Evolutionary conservation across 2,888 invertebrate genomes (phyloP).

Genomic region (Sialis fuliginosa): DNA sequence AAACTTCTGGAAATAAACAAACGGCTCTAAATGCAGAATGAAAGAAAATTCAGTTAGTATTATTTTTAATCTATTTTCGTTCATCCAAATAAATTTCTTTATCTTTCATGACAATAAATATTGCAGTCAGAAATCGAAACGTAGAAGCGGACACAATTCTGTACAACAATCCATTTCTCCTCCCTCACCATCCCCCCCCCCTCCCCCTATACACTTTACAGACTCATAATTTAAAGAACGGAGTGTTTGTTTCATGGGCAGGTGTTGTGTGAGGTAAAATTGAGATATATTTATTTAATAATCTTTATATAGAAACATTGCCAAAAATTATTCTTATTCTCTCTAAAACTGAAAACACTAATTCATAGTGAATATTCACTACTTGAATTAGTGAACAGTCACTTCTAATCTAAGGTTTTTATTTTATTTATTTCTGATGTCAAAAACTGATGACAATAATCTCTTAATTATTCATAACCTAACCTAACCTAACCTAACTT

Average conservation of each 20-base stretch:
- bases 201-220: background rate
- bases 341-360: too few relatives aligned
- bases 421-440: too few relatives aligned
- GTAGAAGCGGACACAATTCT: background rate
- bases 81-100: conserved; percentile 5
- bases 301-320: too few relatives aligned
- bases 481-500: too few relatives aligned
- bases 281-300: too few relatives aligned
- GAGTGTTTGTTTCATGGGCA: background rate
- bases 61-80: background rate
- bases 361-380: too few relatives aligned
- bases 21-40: conserved; percentile 17
- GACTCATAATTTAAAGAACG: background rate
- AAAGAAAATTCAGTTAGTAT: conserved; percentile 35
- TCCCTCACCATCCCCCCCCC: background rate
- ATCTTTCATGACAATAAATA: conserved; percentile 6
- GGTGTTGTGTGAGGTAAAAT: too few relatives aligned
- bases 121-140: conserved; percentile 6
- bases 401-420: background rate
- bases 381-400: background rate
- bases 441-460: too few relatives aligned
- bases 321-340: too few relatives aligned
- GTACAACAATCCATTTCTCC: background rate
- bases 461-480: too few relatives aligned
- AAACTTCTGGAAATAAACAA: too few relatives aligned